Evolutionary conservation across 2,113 vertebrate species (phyloP).

Genomic region (Platysteira castanea): DNA sequence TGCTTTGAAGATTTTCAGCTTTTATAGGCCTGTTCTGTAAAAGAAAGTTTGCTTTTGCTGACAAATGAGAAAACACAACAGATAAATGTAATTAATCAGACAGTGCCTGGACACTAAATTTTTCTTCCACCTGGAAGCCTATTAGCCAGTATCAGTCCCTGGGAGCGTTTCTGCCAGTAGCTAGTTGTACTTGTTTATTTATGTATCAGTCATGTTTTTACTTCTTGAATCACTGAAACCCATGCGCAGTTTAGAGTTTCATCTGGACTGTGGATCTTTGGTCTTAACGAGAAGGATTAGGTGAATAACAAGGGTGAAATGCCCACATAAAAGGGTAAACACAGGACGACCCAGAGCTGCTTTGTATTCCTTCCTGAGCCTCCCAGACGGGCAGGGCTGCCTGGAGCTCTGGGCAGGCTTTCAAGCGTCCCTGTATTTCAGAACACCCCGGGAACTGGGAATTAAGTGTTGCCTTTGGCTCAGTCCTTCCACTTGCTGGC

Average conservation of each 20-base stretch:
- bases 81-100: not conserved
- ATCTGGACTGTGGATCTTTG: not conserved
- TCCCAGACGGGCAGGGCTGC: not conserved
- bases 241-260: not conserved
- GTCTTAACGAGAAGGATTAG: not conserved
- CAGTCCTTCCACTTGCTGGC: not conserved
- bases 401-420: not conserved
- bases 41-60: conserved; percentile 12
- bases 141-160: not conserved
- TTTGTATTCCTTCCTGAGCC: not conserved
- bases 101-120: not conserved
- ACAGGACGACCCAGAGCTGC: not conserved
- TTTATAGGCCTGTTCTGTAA: not conserved
- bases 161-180: not conserved
- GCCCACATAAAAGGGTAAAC: not conserved
- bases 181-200: conserved; percentile 10
- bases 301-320: not conserved
- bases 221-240: not conserved
- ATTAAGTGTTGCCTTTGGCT: not conserved
- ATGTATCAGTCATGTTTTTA: not conserved
- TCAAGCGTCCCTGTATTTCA: too few species aligned
- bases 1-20: conserved; percentile 3
- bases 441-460: not conserved
- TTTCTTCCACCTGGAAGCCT: not conserved
- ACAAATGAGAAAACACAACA: not conserved